A percentile compares a stretch with the other conserved stretches of the same genome.
phyloP scores from a whole-genome alignment of 2,888 invertebrate genomes.

The Drosophila pseudotalamancana region DNA sequence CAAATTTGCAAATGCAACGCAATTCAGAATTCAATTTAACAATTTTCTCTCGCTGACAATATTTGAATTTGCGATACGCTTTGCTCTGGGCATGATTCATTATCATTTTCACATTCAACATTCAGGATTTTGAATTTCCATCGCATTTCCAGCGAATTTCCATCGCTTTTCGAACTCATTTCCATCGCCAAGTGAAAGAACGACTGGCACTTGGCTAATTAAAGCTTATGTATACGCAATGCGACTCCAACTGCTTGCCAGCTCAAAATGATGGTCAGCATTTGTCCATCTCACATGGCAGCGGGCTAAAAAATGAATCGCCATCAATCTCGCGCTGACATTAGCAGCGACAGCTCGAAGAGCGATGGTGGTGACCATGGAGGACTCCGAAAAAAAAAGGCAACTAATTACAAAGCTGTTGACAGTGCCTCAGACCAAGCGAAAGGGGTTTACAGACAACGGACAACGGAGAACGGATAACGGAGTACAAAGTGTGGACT shows the following conservation, averaged over 20 bases:
- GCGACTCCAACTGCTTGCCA: slow-evolving; percentile 22
- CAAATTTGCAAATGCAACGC: slow-evolving; percentile 9
- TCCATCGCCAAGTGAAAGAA: not conserved
- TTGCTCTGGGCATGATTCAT: not conserved
- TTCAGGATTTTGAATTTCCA: not conserved
- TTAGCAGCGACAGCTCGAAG: slow-evolving; percentile 34
- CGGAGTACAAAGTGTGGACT: too few species aligned
- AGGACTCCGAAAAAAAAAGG: slow-evolving; percentile 30
- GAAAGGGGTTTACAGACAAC: slow-evolving; percentile 36
- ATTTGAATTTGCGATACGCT: slow-evolving; percentile 14
- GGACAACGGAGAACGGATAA: not conserved
- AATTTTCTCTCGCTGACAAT: slow-evolving; percentile 10
- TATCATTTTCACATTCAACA: not conserved
- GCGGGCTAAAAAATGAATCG: slow-evolving; percentile 60
- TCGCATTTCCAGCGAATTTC: not conserved
- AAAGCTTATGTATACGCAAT: slow-evolving; percentile 33
- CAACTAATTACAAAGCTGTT: slow-evolving; percentile 68
- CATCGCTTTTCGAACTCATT: not conserved
- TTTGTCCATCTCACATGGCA: slow-evolving; percentile 66
- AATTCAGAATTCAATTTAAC: slow-evolving; percentile 24
- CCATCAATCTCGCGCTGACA: slow-evolving; percentile 71
- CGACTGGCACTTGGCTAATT: slow-evolving; percentile 44
- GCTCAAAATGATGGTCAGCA: slow-evolving; percentile 51
- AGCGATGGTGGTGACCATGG: slow-evolving; percentile 17
- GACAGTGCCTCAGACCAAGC: slow-evolving; percentile 33